A percentile compares a stretch with the other conserved stretches of the same genome.
Evolutionary conservation across 2,113 vertebrate genomes (phyloP).

Genomic region (Speoplatyrhinus poulsoni): DNA sequence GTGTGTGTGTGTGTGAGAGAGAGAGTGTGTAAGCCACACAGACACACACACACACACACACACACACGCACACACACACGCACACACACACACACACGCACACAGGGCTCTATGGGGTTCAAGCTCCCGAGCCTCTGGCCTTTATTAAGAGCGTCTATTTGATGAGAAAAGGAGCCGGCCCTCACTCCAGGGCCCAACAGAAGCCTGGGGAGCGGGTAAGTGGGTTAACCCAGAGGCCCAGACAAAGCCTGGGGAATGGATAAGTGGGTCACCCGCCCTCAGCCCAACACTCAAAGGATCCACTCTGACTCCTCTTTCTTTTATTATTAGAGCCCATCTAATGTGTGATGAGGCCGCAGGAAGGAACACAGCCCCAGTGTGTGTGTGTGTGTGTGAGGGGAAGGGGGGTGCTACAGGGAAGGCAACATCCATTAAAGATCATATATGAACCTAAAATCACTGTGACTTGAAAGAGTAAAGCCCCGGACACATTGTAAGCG

Average conservation of each 20-base stretch:
- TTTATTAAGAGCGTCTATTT: conserved; percentile 75
- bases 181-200: conserved; percentile 69
- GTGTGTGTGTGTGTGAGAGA: conserved; percentile 2
- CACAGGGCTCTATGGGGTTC: conserved; percentile 40
- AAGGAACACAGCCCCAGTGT: conserved; percentile 57
- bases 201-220: conserved; percentile 76
- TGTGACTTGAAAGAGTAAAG: too few species aligned
- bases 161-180: conserved; percentile 74
- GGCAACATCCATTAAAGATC: too few species aligned
- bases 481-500: too few species aligned
- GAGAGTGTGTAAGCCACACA: background rate
- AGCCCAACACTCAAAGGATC: conserved; percentile 73
- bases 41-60: conserved; percentile 7
- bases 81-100: conserved; percentile 18
- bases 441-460: too few species aligned
- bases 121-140: conserved; percentile 63
- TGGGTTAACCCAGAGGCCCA: conserved; percentile 76
- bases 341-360: conserved; percentile 70
- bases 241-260: conserved; percentile 75
- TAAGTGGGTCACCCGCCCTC: conserved; percentile 76
- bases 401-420: background rate
- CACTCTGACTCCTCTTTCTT: conserved; percentile 68
- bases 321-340: conserved; percentile 75
- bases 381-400: conserved; percentile 8
- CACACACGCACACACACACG: conserved; percentile 14